phyloP scores from a whole-genome alignment of 2,888 invertebrate genomes.

The Apodemia mormo region DNA sequence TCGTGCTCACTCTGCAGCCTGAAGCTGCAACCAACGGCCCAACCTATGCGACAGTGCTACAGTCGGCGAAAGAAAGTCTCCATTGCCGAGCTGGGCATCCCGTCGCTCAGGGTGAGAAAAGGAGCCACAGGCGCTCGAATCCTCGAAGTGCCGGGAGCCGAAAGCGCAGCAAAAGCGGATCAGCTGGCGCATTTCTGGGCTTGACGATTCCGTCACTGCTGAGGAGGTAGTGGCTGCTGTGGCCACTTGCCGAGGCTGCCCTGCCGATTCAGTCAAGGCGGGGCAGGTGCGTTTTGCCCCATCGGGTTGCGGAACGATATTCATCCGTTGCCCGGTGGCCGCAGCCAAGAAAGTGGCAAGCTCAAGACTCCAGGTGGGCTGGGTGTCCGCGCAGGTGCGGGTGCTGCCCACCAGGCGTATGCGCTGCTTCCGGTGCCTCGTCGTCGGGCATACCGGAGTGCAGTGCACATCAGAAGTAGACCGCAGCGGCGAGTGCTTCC shows the following conservation, averaged over 20 bases:
- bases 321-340: constrained; percentile 24
- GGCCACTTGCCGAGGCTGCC: constrained; percentile 19
- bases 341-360: constrained; percentile 23
- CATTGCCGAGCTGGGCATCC: constrained; percentile 20
- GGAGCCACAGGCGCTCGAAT: constrained; percentile 30
- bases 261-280: neutral
- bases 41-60: constrained; percentile 17
- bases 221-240: constrained; percentile 24
- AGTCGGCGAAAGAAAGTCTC: constrained; percentile 18
- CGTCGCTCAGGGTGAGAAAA: constrained; percentile 13
- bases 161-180: constrained; percentile 27
- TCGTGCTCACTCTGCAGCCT: constrained; percentile 1
- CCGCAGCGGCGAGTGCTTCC: constrained; percentile 25
- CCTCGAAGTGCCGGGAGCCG: constrained; percentile 27
- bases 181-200: constrained; percentile 25
- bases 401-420: neutral
- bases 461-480: constrained; percentile 21
- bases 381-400: constrained; percentile 9
- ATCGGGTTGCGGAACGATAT: neutral
- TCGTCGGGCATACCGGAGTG: constrained; percentile 26
- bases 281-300: constrained; percentile 3
- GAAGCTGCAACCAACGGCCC: constrained; percentile 22
- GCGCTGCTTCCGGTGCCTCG: too few relatives aligned
- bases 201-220: constrained; percentile 25
- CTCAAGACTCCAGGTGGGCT: constrained; percentile 19